These are phyloP conservation scores for Heterotis niloticus DNA, from an alignment of 2,113 vertebrate species.

Conservation along the genomic window DNA sequence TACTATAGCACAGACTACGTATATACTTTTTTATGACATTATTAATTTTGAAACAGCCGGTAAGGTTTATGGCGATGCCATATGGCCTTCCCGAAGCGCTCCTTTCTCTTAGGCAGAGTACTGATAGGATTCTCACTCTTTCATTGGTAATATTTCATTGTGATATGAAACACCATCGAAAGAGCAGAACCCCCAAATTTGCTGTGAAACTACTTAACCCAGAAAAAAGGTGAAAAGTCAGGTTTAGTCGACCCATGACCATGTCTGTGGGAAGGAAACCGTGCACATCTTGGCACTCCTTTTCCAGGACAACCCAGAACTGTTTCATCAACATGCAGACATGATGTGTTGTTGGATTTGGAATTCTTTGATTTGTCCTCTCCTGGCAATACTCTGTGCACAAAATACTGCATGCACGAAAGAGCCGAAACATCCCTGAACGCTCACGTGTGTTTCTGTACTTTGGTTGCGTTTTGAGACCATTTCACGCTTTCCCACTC, in stretches of 20 bases:
- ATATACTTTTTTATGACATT: constrained; percentile 7
- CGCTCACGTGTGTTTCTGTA: neutral
- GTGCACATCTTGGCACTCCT: too few species aligned
- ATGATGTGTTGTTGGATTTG: too few species aligned
- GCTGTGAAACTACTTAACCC: neutral
- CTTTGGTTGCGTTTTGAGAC: constrained; percentile 1
- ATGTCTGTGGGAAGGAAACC: too few species aligned
- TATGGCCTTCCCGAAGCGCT: neutral
- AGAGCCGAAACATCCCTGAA: neutral
- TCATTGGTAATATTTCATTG: too few species aligned
- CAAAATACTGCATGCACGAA: neutral
- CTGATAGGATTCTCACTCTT: too few species aligned
- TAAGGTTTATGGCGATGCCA: neutral
- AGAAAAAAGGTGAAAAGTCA: too few species aligned
- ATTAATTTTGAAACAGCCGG: neutral
- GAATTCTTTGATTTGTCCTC: too few species aligned
- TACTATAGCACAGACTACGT: neutral
- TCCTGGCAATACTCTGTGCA: neutral
- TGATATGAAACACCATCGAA: too few species aligned
- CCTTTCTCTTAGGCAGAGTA: neutral
- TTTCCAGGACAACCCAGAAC: too few species aligned
- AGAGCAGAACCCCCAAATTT: neutral
- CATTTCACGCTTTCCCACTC: neutral
- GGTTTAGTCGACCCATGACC: too few species aligned
- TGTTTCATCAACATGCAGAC: too few species aligned